phyloP scores from a whole-genome alignment of 2,888 invertebrate species.

The Habroteleia sp. region DNA sequence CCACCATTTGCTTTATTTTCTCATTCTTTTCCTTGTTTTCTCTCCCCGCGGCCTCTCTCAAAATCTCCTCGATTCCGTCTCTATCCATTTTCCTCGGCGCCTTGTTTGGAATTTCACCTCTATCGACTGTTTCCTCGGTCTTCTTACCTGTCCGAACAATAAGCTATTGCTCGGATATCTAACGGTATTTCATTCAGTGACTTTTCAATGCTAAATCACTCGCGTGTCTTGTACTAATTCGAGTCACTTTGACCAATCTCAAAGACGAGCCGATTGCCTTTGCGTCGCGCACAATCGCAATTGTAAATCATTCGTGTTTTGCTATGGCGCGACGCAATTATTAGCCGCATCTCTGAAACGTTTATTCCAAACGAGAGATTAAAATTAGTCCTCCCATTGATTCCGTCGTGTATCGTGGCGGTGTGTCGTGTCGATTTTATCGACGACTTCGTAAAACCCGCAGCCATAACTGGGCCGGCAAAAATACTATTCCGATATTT shows the following conservation, averaged over 20 bases:
- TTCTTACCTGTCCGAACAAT: slow-evolving; percentile 55
- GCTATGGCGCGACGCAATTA: slow-evolving; percentile 7
- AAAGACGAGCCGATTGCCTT: slow-evolving; percentile 21
- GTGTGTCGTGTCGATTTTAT: slow-evolving; percentile 19
- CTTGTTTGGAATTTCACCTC: slow-evolving; percentile 44
- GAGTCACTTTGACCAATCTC: slow-evolving; percentile 26
- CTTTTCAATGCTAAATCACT: slow-evolving; percentile 50
- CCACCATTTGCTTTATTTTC: slow-evolving; percentile 33
- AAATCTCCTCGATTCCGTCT: too few species aligned
- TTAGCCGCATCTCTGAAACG: slow-evolving; percentile 5
- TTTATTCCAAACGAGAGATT: slow-evolving; percentile 5
- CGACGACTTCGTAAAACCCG: slow-evolving; percentile 11
- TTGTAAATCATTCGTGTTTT: slow-evolving; percentile 27
- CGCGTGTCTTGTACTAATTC: slow-evolving; percentile 42
- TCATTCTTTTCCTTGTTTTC: slow-evolving; percentile 11
- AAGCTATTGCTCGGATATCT: slow-evolving; percentile 50
- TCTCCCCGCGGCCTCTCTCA: too few species aligned
- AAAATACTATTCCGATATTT: slow-evolving; percentile 43
- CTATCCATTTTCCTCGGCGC: slow-evolving; percentile 36
- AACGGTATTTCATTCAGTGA: slow-evolving; percentile 55
- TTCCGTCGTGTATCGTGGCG: too few species aligned
- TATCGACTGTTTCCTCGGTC: slow-evolving; percentile 15
- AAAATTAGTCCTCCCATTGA: too few species aligned
- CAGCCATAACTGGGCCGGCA: not conserved
- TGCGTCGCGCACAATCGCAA: slow-evolving; percentile 12